Evolutionary conservation across 2,113 vertebrate genomes (phyloP).

Genomic region (Symphodus melops): DNA sequence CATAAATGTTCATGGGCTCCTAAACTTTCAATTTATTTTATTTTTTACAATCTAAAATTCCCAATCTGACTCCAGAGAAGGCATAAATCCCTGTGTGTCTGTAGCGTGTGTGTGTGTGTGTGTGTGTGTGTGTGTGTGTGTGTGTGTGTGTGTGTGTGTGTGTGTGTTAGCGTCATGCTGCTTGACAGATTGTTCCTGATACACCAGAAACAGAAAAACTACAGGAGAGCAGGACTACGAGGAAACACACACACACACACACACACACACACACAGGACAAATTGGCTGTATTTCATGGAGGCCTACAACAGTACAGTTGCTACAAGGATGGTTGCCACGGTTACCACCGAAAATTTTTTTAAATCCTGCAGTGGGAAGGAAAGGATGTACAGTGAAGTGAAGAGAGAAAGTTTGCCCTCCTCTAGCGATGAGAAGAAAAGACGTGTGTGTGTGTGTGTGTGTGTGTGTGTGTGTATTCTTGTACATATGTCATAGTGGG

Average conservation of each 20-base stretch:
- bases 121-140: too few species aligned
- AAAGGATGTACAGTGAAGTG: background rate
- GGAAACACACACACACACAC: constrained; percentile 9
- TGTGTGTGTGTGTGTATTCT: constrained; percentile 5
- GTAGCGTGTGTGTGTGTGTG: constrained; percentile 1
- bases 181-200: constrained; percentile 16
- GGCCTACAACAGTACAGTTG: background rate
- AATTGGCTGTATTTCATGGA: background rate
- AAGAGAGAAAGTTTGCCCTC: constrained; percentile 1
- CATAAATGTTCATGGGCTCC: background rate
- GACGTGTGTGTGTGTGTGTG: background rate
- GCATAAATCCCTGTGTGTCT: background rate
- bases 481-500: background rate
- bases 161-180: background rate
- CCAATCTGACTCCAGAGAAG: background rate
- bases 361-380: background rate
- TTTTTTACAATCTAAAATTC: background rate
- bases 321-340: background rate
- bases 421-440: background rate
- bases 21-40: too few species aligned
- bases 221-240: background rate
- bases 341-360: constrained; percentile 47
- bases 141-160: too few species aligned
- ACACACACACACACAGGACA: constrained; percentile 7
- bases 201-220: constrained; percentile 25